Conservation (phyloP, 2,797 vertebrate species). For the Linurgus olivaceus region DNA sequence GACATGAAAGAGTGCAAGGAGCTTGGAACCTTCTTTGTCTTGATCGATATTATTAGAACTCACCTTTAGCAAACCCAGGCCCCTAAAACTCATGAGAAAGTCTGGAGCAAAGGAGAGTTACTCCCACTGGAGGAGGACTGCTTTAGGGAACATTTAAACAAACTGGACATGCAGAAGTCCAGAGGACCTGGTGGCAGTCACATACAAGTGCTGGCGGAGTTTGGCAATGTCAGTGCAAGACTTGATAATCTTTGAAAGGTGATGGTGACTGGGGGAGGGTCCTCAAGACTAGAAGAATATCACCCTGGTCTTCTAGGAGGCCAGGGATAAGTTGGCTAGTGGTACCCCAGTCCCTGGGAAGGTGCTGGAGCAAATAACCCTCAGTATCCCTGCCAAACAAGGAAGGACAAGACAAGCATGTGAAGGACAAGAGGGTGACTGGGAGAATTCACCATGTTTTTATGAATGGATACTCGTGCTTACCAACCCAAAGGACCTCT, state of each 20-base stretch:
- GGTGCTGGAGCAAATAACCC: background rate
- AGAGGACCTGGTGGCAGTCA: background rate
- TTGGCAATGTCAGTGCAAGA: accelerated
- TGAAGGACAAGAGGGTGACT: background rate
- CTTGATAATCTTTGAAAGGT: background rate
- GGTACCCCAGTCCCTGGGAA: background rate
- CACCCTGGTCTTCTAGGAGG: background rate
- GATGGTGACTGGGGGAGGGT: background rate
- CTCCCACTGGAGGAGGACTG: background rate
- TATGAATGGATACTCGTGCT: background rate
- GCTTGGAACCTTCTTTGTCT: background rate
- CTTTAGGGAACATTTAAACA: background rate
- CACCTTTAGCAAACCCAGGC: background rate
- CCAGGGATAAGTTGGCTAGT: background rate
- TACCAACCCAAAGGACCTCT: background rate
- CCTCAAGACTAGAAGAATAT: background rate
- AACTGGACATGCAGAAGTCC: background rate
- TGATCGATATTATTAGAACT: background rate
- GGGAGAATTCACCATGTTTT: background rate
- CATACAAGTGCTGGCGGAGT: accelerated
- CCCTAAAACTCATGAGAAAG: background rate
- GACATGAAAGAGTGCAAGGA: background rate
- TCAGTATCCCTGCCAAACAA: background rate
- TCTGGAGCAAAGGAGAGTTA: background rate
- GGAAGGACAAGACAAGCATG: background rate